Evolutionary conservation across 1,140 invertebrate species (phyloP).

Genomic region (Diuraphis noxia): DNA sequence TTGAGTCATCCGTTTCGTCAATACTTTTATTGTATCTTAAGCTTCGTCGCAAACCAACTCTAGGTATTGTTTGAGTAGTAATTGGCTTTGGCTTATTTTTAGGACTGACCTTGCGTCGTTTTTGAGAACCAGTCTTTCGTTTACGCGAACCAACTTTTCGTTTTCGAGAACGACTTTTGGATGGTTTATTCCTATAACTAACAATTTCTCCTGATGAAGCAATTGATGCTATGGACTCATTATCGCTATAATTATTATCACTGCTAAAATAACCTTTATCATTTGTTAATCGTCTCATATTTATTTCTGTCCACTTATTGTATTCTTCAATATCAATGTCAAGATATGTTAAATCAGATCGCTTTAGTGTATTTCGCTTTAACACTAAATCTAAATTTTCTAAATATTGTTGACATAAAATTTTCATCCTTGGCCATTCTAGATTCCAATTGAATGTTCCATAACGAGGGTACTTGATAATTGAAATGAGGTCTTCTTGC

Average conservation of each 20-base stretch:
- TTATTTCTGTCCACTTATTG: not conserved
- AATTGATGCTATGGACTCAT: not conserved
- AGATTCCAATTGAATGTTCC: slow-evolving; percentile 68
- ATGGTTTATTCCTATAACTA: not conserved
- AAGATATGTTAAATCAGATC: slow-evolving; percentile 64
- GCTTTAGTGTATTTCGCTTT: slow-evolving; percentile 62
- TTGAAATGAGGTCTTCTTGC: slow-evolving; percentile 67
- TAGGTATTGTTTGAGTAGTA: slow-evolving; percentile 55
- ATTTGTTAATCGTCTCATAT: not conserved
- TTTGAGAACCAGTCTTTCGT: not conserved
- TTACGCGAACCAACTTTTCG: not conserved
- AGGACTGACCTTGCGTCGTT: slow-evolving; percentile 62
- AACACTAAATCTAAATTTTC: slow-evolving; percentile 66
- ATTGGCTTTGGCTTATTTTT: slow-evolving; percentile 60
- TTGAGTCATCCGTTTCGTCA: not conserved
- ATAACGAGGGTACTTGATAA: slow-evolving; percentile 67
- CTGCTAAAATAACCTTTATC: slow-evolving; percentile 24
- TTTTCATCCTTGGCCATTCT: slow-evolving; percentile 66
- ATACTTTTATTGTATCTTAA: slow-evolving; percentile 18
- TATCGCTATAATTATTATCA: not conserved
- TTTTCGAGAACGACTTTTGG: not conserved
- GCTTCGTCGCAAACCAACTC: slow-evolving; percentile 62
- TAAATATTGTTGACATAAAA: slow-evolving; percentile 66
- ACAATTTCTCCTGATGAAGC: not conserved
- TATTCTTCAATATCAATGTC: slow-evolving; percentile 68